Evolutionary conservation across 2,888 invertebrate genomes (phyloP).

Genomic region (Hipparchia semele): DNA sequence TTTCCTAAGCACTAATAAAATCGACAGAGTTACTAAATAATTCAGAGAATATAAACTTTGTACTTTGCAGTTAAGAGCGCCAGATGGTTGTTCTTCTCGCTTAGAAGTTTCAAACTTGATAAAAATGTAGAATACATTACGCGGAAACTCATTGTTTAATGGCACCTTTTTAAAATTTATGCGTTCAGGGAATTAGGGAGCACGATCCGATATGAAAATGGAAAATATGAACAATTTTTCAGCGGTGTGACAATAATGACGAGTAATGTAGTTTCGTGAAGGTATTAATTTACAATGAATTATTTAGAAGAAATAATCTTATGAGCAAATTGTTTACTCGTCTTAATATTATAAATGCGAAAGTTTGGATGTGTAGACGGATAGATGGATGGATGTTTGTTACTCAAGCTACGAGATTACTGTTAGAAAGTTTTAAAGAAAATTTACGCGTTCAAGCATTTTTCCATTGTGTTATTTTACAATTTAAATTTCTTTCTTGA

Average conservation of each 20-base stretch:
- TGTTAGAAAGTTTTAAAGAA: too few species aligned
- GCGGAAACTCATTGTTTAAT: conserved; percentile 35
- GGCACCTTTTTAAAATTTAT: conserved; percentile 36
- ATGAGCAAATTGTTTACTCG: too few species aligned
- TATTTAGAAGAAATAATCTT: neutral
- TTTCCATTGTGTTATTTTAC: too few species aligned
- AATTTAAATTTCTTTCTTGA: neutral
- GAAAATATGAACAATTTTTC: conserved; percentile 15
- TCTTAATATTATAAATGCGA: too few species aligned
- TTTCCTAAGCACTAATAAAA: conserved; percentile 13
- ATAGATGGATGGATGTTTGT: too few species aligned
- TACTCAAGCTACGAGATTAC: too few species aligned
- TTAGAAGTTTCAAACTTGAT: conserved; percentile 38
- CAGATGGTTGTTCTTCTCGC: conserved; percentile 35
- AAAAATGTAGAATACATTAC: conserved; percentile 39
- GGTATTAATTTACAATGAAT: conserved; percentile 5
- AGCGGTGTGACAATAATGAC: conserved; percentile 6
- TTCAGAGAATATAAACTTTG: conserved; percentile 36
- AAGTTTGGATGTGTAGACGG: too few species aligned
- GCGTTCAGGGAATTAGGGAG: conserved; percentile 29
- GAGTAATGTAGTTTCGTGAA: neutral
- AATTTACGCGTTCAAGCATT: too few species aligned
- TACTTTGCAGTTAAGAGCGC: conserved; percentile 37
- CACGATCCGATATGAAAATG: conserved; percentile 26
- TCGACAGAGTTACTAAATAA: conserved; percentile 31